phyloP scores from a whole-genome alignment of 1,140 invertebrate genomes.

The Nasonia vitripennis region DNA sequence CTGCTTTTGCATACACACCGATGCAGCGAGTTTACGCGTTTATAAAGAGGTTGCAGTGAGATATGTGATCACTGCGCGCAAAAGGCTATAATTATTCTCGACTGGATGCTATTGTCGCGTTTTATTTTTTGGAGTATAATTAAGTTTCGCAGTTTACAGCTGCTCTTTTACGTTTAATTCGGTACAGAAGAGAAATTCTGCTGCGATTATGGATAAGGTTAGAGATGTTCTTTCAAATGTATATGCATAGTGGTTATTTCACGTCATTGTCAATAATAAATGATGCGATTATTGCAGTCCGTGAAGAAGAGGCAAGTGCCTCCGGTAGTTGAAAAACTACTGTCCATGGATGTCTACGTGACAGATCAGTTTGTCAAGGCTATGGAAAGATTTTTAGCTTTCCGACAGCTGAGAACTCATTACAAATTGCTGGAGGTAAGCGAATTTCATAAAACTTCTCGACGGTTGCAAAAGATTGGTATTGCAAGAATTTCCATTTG shows the following conservation, averaged over 20 bases:
- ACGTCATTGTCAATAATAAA: neutral
- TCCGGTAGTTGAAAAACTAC: constrained; percentile 73
- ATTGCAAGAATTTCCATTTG: constrained; percentile 41
- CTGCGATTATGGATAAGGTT: constrained; percentile 41
- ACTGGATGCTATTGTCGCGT: neutral
- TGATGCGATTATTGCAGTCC: constrained; percentile 39
- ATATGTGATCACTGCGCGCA: neutral
- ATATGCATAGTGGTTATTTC: neutral
- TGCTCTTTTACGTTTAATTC: neutral
- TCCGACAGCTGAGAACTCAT: constrained; percentile 79
- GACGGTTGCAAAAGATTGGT: constrained; percentile 24
- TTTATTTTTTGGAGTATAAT: neutral
- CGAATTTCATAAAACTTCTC: neutral
- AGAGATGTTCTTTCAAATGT: neutral
- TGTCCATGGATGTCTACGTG: constrained; percentile 78
- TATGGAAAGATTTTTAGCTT: constrained; percentile 76
- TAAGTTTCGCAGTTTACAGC: neutral
- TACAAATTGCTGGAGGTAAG: constrained; percentile 82
- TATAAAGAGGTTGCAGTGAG: neutral
- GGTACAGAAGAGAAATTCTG: neutral
- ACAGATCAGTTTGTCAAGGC: constrained; percentile 80
- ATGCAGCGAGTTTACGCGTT: no score
- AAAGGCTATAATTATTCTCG: neutral
- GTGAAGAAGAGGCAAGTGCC: constrained; percentile 76
- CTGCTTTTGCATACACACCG: neutral